phyloP scores from a whole-genome alignment of 2,113 vertebrate genomes.

The Paramormyrops kingsleyae region DNA sequence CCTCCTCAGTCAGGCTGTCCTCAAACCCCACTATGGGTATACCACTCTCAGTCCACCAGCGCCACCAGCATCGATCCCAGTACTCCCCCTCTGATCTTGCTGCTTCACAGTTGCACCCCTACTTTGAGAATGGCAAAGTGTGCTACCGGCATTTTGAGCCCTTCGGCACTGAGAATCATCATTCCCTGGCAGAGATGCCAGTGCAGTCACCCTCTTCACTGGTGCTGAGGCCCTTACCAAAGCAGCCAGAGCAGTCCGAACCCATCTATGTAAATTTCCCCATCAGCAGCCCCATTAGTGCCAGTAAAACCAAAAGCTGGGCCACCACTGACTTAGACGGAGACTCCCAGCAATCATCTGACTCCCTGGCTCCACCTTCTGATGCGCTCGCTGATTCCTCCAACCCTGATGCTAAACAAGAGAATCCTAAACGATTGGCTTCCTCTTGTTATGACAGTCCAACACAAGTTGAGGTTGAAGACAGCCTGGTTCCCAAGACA shows the following conservation, averaged over 20 bases:
- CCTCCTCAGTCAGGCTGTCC: constrained; percentile 36
- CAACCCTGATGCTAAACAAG: constrained; percentile 6
- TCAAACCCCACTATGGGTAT: constrained; percentile 15
- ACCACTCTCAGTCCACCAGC: constrained; percentile 36
- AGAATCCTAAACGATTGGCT: background rate
- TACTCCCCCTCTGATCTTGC: constrained; percentile 36
- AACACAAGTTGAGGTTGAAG: constrained; percentile 13
- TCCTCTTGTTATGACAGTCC: constrained; percentile 15
- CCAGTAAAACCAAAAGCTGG: constrained; percentile 30
- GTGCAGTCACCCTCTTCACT: constrained; percentile 17
- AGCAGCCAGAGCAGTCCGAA: constrained; percentile 39
- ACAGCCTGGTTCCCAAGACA: constrained; percentile 18
- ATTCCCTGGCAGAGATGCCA: background rate
- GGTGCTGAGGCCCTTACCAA: constrained; percentile 13
- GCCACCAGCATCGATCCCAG: constrained; percentile 20
- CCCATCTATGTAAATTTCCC: constrained; percentile 70
- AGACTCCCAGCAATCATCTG: constrained; percentile 25
- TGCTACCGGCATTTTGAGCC: constrained; percentile 44
- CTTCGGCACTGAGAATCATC: constrained; percentile 23
- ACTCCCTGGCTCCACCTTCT: constrained; percentile 19
- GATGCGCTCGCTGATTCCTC: constrained; percentile 14
- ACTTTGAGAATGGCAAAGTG: constrained; percentile 52
- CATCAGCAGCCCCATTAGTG: constrained; percentile 30
- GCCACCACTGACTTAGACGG: constrained; percentile 42
- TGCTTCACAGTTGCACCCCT: constrained; percentile 46